phyloP scores from a whole-genome alignment of 2,888 invertebrate species.

The Notodonta ziczac region DNA sequence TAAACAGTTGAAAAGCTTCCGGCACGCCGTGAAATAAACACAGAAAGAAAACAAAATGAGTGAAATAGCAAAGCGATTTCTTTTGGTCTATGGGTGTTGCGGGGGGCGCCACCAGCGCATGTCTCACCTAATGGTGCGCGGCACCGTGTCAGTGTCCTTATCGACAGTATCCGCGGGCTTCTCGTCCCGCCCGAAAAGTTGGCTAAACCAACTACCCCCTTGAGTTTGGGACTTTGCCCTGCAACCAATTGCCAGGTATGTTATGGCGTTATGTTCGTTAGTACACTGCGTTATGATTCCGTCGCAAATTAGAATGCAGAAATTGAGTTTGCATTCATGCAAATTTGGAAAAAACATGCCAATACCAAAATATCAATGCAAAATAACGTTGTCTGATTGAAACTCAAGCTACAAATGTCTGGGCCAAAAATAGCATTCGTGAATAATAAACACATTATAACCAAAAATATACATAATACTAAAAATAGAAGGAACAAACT shows the following conservation, averaged over 20 bases:
- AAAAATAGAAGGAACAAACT: no score
- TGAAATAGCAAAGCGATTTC: slow-evolving; percentile 1
- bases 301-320: background rate
- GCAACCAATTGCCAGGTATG: slow-evolving; percentile 71
- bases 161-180: slow-evolving; percentile 63
- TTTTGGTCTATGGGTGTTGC: slow-evolving; percentile 9
- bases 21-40: background rate
- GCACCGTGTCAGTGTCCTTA: slow-evolving; percentile 64
- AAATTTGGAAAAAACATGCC: background rate
- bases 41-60: background rate
- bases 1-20: background rate
- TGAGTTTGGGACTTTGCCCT: slow-evolving; percentile 76
- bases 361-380: background rate
- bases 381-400: slow-evolving; percentile 5
- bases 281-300: slow-evolving; percentile 11
- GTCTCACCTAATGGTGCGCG: slow-evolving; percentile 80
- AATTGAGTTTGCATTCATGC: slow-evolving; percentile 7
- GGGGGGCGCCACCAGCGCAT: slow-evolving; percentile 32
- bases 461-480: no score
- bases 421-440: background rate
- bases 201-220: slow-evolving; percentile 86
- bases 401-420: slow-evolving; percentile 37
- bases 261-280: slow-evolving; percentile 45
- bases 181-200: slow-evolving; percentile 81
- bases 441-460: no score